Base-by-base conservation (phyloP, 2,113 vertebrate species). In the Polypterus senegalus region DNA sequence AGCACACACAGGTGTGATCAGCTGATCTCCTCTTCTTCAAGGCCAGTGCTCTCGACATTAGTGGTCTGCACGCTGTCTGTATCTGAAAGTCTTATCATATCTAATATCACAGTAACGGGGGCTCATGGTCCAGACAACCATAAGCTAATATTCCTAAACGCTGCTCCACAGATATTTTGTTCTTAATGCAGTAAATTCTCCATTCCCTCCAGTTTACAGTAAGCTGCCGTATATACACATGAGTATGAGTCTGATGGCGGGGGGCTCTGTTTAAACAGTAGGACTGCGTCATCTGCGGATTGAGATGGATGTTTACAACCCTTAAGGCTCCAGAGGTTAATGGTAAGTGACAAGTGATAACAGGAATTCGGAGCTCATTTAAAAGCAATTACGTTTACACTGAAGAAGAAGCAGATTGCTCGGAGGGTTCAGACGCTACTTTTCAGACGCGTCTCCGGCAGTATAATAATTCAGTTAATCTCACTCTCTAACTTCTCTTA, bases 291-390 rank as follows among this genome's bases (percentile, higher is more conserved):
- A 47, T 68, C 61, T 62, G 64, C 65, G 63, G 60, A 61, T 65
- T 64, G 61, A 58, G 59, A 64, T 48, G 45, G 62, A 67, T 61
- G 46, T 52, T 47, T 48, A 57, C 47, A 49, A 9, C 60, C 48
- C 10, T 46, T 60, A 55, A 27, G 45, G 48, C 58, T 6, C 9
- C n/a, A 51, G 11, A 47, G 9, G 46, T 47, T 63, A 67, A 67
- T 56, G 60, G 65, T 53, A 49, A 59, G 57, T 49, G 65, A 63
- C 65, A 67, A 11, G 9, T 9, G 4, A 9, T 49, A 60, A 62
- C 46, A 59, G 54, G 49, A 59, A 9, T 46, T 46, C 9, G 10
- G 10, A 9, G 52, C 46, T 46, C 10, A 54, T 48, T 43, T 52
- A 55, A 55, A 47, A 55, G 57, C 61, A 55, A 67, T 63, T 63